Conservation (phyloP, 2,888 invertebrate genomes). For the Crossocerus cetratus region DNA sequence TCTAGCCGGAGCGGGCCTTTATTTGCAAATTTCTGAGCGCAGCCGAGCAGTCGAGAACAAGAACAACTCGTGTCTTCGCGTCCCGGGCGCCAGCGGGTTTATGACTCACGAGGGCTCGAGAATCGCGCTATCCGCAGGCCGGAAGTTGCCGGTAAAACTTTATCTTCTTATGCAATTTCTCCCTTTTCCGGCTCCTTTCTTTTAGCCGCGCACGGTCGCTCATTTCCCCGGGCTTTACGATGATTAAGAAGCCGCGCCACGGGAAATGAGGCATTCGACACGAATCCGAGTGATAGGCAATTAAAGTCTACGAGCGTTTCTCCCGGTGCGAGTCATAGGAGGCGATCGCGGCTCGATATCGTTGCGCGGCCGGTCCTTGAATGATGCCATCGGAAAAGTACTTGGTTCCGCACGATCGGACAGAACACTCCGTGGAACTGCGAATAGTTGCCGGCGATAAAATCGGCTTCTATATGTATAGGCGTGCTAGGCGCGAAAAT, state of each 20-base stretch:
- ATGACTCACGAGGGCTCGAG: neutral
- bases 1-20: neutral
- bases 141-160: neutral
- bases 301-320: no score
- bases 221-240: neutral
- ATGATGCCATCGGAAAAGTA: slow-evolving; percentile 46
- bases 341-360: slow-evolving; percentile 24
- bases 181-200: neutral
- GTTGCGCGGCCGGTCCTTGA: slow-evolving; percentile 30
- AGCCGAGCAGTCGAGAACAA: no score
- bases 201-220: no score
- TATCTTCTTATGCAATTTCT: neutral
- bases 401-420: slow-evolving; percentile 46
- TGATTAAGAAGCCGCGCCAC: neutral
- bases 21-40: neutral
- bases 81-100: neutral
- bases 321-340: no score
- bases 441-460: slow-evolving; percentile 34
- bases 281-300: slow-evolving; percentile 20
- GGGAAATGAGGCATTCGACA: no score
- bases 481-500: slow-evolving; percentile 29
- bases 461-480: slow-evolving; percentile 38
- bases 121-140: neutral
- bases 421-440: slow-evolving; percentile 4
- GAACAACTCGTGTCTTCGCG: neutral